A percentile compares a stretch with the other conserved stretches of the same genome.
Conservation (phyloP, 64 coral and sea anemone genomes). For the Porites lutea region DNA sequence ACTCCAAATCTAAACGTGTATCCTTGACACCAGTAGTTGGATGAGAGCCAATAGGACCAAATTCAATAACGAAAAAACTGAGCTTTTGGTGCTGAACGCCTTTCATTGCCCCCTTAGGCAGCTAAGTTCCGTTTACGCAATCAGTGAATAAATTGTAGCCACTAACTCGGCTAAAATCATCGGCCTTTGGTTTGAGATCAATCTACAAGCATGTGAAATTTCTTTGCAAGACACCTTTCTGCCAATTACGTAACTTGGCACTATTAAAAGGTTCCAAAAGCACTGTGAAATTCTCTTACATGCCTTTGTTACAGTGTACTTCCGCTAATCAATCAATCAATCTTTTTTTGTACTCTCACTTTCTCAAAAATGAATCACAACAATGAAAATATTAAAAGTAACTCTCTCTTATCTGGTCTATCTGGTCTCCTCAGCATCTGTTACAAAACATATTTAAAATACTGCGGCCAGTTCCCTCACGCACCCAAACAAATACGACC, state of each 20-base stretch:
- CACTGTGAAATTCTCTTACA: slow-evolving; percentile 6
- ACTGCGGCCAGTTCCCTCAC: too few species aligned
- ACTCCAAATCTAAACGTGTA: slow-evolving; percentile 1
- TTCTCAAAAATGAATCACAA: too few species aligned
- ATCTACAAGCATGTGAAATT: neutral
- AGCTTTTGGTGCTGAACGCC: neutral
- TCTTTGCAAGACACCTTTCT: neutral
- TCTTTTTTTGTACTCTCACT: too few species aligned
- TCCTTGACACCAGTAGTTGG: neutral
- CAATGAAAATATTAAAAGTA: too few species aligned
- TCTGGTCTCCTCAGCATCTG: too few species aligned
- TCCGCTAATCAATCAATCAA: too few species aligned
- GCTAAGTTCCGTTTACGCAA: neutral
- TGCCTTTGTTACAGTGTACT: neutral
- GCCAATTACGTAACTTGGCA: neutral
- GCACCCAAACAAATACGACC: too few species aligned
- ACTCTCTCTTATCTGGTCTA: too few species aligned
- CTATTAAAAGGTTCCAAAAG: neutral
- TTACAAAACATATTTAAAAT: too few species aligned
- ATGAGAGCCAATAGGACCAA: too few species aligned
- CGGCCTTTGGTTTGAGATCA: neutral
- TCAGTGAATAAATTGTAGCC: neutral
- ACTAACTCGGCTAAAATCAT: neutral
- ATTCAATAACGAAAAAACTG: too few species aligned
- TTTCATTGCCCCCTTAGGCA: neutral